A percentile compares a stretch with the other conserved stretches of the same genome.
Evolutionary conservation across 1,140 invertebrate species (phyloP).

Genomic region (Parapsyche elsis): DNA sequence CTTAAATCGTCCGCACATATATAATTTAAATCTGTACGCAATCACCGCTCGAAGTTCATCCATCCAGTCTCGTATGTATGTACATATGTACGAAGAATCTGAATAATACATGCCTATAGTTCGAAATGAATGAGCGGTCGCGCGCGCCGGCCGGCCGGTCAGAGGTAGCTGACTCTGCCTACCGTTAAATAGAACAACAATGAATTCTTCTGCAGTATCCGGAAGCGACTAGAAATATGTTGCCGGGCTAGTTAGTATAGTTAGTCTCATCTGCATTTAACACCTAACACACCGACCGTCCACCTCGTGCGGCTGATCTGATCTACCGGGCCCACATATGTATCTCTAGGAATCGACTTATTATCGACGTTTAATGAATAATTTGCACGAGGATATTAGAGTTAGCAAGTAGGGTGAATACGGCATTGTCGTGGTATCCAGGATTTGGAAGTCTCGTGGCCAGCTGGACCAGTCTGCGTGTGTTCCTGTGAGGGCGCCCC

Average conservation of each 20-base stretch:
- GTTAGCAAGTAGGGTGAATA: slow-evolving; percentile 41
- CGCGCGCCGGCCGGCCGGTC: background rate
- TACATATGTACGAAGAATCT: background rate
- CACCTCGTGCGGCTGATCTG: background rate
- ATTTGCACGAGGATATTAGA: background rate
- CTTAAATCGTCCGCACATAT: background rate
- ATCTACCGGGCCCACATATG: background rate
- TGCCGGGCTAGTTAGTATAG: slow-evolving; percentile 12
- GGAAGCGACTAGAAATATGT: slow-evolving; percentile 19
- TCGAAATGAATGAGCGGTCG: background rate
- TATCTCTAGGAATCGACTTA: no score
- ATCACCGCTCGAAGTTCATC: background rate
- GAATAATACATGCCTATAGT: background rate
- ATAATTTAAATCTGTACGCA: slow-evolving; percentile 2
- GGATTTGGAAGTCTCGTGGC: slow-evolving; percentile 43
- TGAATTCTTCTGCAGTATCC: background rate
- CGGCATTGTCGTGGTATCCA: slow-evolving; percentile 44
- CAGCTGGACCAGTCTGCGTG: slow-evolving; percentile 43
- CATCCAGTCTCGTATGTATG: background rate
- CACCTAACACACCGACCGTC: background rate
- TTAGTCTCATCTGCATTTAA: slow-evolving; percentile 25
- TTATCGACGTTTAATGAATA: no score
- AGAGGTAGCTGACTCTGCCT: background rate
- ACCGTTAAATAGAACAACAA: slow-evolving; percentile 4
- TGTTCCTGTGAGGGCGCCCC: slow-evolving; percentile 31